Evolutionary conservation across 2,888 invertebrate species (phyloP).

Genomic region (Erebia aethiops): DNA sequence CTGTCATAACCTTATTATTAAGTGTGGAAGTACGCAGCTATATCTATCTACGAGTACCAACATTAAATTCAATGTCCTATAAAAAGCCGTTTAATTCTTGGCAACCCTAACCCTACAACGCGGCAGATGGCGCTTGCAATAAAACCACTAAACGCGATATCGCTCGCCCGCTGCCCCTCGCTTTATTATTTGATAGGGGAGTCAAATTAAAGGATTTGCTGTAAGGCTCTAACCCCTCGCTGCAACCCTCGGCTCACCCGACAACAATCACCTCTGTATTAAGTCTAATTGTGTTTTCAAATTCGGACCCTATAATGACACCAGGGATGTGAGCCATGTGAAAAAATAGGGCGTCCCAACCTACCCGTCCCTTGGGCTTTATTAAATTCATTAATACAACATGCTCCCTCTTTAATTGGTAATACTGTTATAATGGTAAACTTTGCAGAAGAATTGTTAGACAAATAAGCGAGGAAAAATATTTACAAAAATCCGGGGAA

Average conservation of each 20-base stretch:
- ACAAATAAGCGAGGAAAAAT: conserved; percentile 2
- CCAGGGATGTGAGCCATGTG: conserved; percentile 66
- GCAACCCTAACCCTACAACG: conserved; percentile 50
- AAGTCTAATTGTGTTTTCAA: conserved; percentile 84
- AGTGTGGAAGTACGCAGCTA: not conserved
- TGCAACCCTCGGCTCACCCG: conserved; percentile 71
- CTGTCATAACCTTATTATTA: not conserved
- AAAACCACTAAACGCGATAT: conserved; percentile 83
- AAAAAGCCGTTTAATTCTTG: conserved; percentile 10
- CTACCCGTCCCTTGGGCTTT: conserved; percentile 64
- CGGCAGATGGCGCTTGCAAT: conserved; percentile 83
- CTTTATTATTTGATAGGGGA: conserved; percentile 83
- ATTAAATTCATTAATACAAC: conserved; percentile 70
- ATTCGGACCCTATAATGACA: conserved; percentile 75
- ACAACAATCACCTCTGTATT: conserved; percentile 83
- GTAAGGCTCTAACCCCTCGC: conserved; percentile 68
- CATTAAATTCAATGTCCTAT: conserved; percentile 6
- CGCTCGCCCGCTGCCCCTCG: conserved; percentile 68
- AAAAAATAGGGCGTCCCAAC: conserved; percentile 72
- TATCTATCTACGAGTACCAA: not conserved
- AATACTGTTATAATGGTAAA: conserved; percentile 7
- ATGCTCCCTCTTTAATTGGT: conserved; percentile 49
- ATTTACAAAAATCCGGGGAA: not conserved
- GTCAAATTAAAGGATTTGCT: conserved; percentile 83
- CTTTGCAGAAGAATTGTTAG: conserved; percentile 15